phyloP scores from a whole-genome alignment of 35 echinoderm and acorn worm genomes.

The Patiria miniata region DNA sequence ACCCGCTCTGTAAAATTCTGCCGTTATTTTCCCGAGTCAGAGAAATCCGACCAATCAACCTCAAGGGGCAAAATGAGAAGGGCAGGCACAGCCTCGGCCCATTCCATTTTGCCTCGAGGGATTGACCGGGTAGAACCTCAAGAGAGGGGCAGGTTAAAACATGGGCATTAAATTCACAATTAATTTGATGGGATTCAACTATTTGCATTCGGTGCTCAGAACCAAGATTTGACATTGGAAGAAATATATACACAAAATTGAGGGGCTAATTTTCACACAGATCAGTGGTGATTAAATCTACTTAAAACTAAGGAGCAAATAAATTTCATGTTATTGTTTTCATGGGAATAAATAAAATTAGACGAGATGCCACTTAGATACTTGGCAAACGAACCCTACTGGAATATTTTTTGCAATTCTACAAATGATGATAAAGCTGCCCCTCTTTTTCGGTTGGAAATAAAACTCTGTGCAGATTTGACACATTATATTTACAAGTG shows the following conservation, averaged over 20 bases:
- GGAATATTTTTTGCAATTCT: too few relatives aligned
- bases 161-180: background rate
- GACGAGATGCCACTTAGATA: too few relatives aligned
- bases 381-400: too few relatives aligned
- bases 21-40: background rate
- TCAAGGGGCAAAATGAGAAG: slow-evolving; percentile 35
- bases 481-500: slow-evolving; percentile 27
- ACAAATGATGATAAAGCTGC: background rate
- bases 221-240: background rate
- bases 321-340: too few relatives aligned
- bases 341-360: too few relatives aligned
- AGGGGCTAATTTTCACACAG: too few relatives aligned
- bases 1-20: too few relatives aligned
- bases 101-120: slow-evolving; percentile 35
- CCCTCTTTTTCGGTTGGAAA: background rate
- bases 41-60: slow-evolving; percentile 24
- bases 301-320: too few relatives aligned
- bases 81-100: slow-evolving; percentile 71
- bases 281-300: too few relatives aligned
- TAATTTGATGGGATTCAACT: background rate
- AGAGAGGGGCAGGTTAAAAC: background rate
- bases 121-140: slow-evolving; percentile 17
- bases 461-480: background rate
- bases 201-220: background rate
- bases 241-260: background rate